Conservation (phyloP, 2,797 vertebrate genomes). For the Pangasius krempfi region DNA sequence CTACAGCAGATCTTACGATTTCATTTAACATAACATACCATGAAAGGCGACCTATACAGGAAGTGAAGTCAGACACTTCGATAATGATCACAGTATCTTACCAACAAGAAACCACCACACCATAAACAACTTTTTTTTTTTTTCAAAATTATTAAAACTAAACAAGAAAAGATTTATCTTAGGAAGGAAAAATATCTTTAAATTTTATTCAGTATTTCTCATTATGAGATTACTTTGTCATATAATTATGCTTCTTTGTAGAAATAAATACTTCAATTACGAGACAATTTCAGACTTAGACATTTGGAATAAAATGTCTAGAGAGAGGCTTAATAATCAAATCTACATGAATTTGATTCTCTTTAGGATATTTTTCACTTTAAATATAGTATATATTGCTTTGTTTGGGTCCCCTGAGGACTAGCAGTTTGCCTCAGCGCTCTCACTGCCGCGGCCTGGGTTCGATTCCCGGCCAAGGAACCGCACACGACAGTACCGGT, state of each 20-base stretch:
- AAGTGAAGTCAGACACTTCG: background rate
- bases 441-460: conserved; percentile 74
- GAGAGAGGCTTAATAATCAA: too few species aligned
- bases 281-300: too few species aligned
- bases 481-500: too few species aligned
- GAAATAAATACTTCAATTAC: too few species aligned
- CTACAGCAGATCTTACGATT: background rate
- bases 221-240: background rate
- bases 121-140: background rate
- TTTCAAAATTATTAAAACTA: background rate
- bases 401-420: too few species aligned
- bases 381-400: background rate
- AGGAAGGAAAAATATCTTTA: background rate
- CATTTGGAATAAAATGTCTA: too few species aligned
- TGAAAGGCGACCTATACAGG: background rate
- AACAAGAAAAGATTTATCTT: too few species aligned
- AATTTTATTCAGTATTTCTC: background rate
- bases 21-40: background rate
- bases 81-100: background rate
- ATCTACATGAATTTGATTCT: too few species aligned
- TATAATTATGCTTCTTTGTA: too few species aligned
- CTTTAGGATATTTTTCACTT: background rate
- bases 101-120: background rate
- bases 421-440: conserved; percentile 60
- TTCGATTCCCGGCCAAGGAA: conserved; percentile 79